Percentiles rank a stretch among this genome's conserved stretches.
These are phyloP conservation scores for Trichogramma evanescens DNA, from an alignment of 2,888 invertebrate genomes.

Conservation along the genomic window DNA sequence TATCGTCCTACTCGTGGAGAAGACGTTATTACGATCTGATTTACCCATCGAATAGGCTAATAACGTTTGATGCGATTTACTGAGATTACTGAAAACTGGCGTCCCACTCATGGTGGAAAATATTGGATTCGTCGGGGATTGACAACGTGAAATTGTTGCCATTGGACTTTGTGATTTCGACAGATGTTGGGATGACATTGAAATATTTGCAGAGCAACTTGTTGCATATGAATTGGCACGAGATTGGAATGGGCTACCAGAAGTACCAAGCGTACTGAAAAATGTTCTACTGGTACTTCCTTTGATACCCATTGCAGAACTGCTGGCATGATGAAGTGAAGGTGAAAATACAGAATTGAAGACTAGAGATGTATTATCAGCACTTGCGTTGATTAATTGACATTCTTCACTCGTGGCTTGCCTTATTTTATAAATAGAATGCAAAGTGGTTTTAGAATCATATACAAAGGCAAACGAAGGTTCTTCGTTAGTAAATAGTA, in stretches of 20 bases:
- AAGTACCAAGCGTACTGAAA: constrained; percentile 27
- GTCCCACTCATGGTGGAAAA: constrained; percentile 36
- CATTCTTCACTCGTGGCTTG: constrained; percentile 70
- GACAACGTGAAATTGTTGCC: constrained; percentile 50
- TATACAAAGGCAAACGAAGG: constrained; percentile 79
- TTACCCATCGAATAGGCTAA: constrained; percentile 34
- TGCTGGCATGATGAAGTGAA: neutral
- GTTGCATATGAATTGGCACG: constrained; percentile 39
- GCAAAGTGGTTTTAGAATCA: constrained; percentile 68
- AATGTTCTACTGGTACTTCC: constrained; percentile 34
- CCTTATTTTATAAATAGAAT: constrained; percentile 76
- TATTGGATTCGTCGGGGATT: constrained; percentile 42
- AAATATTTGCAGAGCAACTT: constrained; percentile 34
- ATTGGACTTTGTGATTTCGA: constrained; percentile 51
- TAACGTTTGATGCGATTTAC: constrained; percentile 38
- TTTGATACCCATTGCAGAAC: constrained; percentile 25
- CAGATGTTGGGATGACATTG: constrained; percentile 33
- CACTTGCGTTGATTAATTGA: constrained; percentile 54
- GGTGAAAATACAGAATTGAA: constrained; percentile 35
- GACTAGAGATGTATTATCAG: constrained; percentile 37
- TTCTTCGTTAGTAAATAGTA: constrained; percentile 69
- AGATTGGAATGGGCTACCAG: constrained; percentile 38
- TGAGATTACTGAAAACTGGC: constrained; percentile 28
- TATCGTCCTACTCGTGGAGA: neutral
- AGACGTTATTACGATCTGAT: constrained; percentile 6